A percentile compares a stretch with the other conserved stretches of the same genome.
Evolutionary conservation across 92 coral and sea anemone genomes (phyloP).

Genomic region (Zoanthus sansibaricus): DNA sequence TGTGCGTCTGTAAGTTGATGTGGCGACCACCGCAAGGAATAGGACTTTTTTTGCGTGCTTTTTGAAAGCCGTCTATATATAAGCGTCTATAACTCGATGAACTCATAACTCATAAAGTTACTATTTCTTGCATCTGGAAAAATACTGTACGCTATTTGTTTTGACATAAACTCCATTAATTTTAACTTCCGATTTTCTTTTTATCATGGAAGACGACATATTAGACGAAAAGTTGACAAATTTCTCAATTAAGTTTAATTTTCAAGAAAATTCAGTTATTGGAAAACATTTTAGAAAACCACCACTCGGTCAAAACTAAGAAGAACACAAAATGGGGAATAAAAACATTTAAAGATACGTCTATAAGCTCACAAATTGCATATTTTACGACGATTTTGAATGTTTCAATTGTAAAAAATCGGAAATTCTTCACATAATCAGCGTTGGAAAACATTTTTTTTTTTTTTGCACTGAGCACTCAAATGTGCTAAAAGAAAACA

Average conservation of each 20-base stretch:
- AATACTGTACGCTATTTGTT: background rate
- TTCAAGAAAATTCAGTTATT: background rate
- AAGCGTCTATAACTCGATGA: no score
- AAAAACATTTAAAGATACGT: background rate
- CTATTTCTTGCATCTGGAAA: background rate
- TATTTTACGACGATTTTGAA: background rate
- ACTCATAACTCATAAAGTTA: background rate
- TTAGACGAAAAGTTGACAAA: background rate
- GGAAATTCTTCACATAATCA: background rate
- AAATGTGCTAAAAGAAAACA: background rate
- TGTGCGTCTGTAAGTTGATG: no score
- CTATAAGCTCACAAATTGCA: background rate
- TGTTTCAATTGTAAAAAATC: background rate
- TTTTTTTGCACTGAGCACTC: background rate
- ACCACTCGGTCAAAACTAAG: background rate
- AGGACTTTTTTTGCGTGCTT: no score
- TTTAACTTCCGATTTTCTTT: background rate
- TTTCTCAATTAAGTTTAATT: background rate
- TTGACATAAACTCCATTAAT: background rate
- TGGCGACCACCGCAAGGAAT: no score
- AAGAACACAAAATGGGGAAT: background rate
- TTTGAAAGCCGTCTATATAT: no score
- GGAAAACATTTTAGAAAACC: slow-evolving; percentile 16
- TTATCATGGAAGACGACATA: background rate
- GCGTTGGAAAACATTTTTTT: background rate